phyloP scores from a whole-genome alignment of 1,140 invertebrate genomes.

The Saxidomus purpurata region DNA sequence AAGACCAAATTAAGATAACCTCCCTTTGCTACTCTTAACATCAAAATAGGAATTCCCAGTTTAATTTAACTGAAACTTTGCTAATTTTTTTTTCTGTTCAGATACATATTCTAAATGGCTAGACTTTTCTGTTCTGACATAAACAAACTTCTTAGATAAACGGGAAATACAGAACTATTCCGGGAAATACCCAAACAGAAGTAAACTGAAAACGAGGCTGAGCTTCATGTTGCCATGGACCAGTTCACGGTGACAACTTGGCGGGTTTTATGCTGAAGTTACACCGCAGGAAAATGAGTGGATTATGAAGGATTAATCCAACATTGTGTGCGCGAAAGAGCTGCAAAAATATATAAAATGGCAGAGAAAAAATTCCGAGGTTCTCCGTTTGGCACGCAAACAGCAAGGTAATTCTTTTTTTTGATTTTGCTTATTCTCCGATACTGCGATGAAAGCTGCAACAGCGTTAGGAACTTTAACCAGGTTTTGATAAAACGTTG shows the following conservation, averaged over 20 bases:
- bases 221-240: constrained; percentile 79
- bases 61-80: background rate
- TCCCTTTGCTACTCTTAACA: background rate
- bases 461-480: too few species aligned
- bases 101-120: too few species aligned
- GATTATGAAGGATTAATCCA: background rate
- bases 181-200: background rate
- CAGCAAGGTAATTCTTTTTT: constrained; percentile 78
- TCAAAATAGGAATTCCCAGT: background rate
- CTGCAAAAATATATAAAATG: constrained; percentile 67
- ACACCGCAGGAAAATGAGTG: background rate
- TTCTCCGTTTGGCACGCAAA: constrained; percentile 84
- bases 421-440: too few species aligned
- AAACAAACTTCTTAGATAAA: too few species aligned
- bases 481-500: too few species aligned
- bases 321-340: background rate
- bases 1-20: background rate
- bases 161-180: background rate
- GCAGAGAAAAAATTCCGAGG: constrained; percentile 82
- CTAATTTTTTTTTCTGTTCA: background rate
- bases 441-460: too few species aligned
- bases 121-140: too few species aligned
- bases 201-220: constrained; percentile 24
- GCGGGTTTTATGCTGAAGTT: constrained; percentile 32
- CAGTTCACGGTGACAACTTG: constrained; percentile 74